Conservation (phyloP, 2,113 vertebrate species). For the Brienomyrus brachyistius region DNA sequence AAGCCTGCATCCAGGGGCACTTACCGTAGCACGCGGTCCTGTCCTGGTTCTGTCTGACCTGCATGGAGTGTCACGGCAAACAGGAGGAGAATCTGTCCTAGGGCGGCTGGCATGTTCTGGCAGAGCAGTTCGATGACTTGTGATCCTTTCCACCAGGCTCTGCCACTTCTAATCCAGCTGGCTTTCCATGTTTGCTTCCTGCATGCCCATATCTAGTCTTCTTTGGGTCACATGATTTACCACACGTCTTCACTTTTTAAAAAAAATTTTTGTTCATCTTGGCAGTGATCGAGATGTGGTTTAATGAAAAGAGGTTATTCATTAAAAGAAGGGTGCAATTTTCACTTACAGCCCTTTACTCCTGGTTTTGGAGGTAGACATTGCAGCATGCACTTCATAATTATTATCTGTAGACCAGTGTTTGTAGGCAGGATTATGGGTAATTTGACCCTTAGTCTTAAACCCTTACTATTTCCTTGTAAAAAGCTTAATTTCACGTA, state of each 20-base stretch:
- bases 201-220: conserved; percentile 31
- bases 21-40: not conserved
- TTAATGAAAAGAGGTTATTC: not conserved
- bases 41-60: conserved; percentile 2
- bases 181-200: conserved; percentile 23
- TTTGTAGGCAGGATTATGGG: not conserved
- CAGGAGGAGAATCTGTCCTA: conserved; percentile 6
- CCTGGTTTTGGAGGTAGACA: not conserved
- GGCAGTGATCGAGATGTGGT: not conserved
- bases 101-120: not conserved
- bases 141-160: not conserved
- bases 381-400: not conserved
- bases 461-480: not conserved
- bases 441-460: not conserved
- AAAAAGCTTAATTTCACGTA: not conserved
- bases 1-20: not conserved
- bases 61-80: not conserved
- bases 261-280: not conserved
- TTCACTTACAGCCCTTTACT: not conserved
- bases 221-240: conserved; percentile 38
- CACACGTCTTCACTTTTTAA: conserved; percentile 1
- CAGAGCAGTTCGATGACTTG: conserved; percentile 16
- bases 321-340: not conserved
- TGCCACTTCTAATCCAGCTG: not conserved
- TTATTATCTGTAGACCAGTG: not conserved